Evolutionary conservation across 2,113 vertebrate genomes (phyloP).

Genomic region (Micronycteris hirsuta): DNA sequence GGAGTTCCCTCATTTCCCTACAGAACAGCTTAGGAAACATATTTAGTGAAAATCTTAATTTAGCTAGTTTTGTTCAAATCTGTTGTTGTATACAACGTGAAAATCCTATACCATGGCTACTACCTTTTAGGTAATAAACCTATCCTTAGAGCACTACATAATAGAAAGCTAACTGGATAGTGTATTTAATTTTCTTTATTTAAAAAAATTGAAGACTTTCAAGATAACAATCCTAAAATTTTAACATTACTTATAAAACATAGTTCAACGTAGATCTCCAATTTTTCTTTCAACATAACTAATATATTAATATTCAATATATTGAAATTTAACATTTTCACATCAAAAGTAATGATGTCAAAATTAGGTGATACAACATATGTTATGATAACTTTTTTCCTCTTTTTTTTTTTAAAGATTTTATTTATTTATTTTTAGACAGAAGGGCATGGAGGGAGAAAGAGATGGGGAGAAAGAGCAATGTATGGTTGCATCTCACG

Average conservation of each 20-base stretch:
- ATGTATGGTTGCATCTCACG: too few relatives aligned
- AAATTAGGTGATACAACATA: not conserved
- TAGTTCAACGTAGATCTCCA: constrained; percentile 10
- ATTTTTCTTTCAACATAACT: constrained; percentile 1
- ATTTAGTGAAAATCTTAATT: not conserved
- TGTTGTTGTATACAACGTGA: not conserved
- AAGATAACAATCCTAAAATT: not conserved
- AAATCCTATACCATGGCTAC: not conserved
- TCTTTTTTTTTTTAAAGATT: too few relatives aligned
- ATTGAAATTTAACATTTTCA: not conserved
- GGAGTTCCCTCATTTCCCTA: not conserved
- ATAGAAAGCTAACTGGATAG: not conserved
- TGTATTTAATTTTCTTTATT: not conserved
- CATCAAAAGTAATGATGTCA: not conserved
- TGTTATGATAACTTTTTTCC: not conserved
- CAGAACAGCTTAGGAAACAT: not conserved
- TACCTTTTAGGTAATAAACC: not conserved
- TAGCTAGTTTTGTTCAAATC: not conserved
- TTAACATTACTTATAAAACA: constrained; percentile 2
- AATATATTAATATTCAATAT: not conserved
- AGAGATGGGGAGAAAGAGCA: too few relatives aligned
- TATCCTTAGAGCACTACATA: not conserved
- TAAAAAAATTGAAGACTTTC: not conserved
- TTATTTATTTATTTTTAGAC: too few relatives aligned
- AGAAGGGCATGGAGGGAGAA: too few relatives aligned